These are phyloP conservation scores for Apodemia duryi DNA, from an alignment of 2,888 invertebrate species.

Conservation along the genomic window DNA sequence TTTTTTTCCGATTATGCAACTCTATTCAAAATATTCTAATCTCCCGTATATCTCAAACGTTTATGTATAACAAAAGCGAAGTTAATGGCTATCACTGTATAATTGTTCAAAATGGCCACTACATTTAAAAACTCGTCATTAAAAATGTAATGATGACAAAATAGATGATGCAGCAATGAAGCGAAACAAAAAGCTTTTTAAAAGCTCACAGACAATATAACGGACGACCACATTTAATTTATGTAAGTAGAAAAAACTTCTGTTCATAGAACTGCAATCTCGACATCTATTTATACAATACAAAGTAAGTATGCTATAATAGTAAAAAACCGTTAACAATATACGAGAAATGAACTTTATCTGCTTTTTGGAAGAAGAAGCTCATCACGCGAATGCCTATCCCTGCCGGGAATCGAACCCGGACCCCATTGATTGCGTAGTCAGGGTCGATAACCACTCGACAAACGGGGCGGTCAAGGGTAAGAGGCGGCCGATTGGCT, in stretches of 20 bases:
- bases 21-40: no score
- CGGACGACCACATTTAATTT: slow-evolving; percentile 9
- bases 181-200: slow-evolving; percentile 9
- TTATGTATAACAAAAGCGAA: slow-evolving; percentile 27
- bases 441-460: no score
- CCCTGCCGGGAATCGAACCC: no score
- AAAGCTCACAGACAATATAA: slow-evolving; percentile 14
- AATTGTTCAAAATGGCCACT: not conserved
- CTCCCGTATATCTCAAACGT: slow-evolving; percentile 23
- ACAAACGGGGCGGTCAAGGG: no score
- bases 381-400: no score
- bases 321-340: not conserved
- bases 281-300: slow-evolving; percentile 2
- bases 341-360: no score
- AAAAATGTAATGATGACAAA: not conserved
- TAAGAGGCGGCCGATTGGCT: no score
- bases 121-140: not conserved
- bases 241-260: not conserved
- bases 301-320: not conserved
- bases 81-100: slow-evolving; percentile 18
- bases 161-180: slow-evolving; percentile 5
- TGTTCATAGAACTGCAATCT: slow-evolving; percentile 1
- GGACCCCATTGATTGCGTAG: no score
- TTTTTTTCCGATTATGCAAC: no score
- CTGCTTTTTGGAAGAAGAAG: no score